phyloP scores from a whole-genome alignment of 2,113 vertebrate genomes.

The Poeciliopsis retropinna region DNA sequence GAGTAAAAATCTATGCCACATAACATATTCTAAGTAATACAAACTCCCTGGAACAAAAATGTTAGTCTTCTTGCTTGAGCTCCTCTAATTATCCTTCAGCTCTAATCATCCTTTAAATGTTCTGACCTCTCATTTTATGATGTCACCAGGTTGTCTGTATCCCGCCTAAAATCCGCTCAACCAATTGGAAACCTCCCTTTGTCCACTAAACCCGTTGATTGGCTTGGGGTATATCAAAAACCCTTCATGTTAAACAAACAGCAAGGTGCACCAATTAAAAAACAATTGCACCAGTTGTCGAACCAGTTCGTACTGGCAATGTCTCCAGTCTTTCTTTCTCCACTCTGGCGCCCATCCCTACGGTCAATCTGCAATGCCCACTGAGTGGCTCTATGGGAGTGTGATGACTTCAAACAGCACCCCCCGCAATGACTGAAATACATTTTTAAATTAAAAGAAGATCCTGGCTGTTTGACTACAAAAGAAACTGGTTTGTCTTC shows the following conservation, averaged over 20 bases:
- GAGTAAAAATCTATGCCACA: neutral
- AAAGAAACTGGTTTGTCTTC: constrained; percentile 61
- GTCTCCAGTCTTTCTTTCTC: constrained; percentile 35
- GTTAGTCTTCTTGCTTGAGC: constrained; percentile 11
- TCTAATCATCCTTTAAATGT: constrained; percentile 41
- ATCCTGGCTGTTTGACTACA: constrained; percentile 62
- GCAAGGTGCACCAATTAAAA: constrained; percentile 26
- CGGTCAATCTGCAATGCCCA: constrained; percentile 43
- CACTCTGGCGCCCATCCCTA: constrained; percentile 31
- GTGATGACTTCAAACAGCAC: constrained; percentile 63
- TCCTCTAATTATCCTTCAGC: constrained; percentile 20
- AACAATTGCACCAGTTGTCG: constrained; percentile 18
- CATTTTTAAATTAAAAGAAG: constrained; percentile 71
- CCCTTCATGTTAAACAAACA: constrained; percentile 56
- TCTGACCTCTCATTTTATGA: constrained; percentile 49
- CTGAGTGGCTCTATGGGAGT: constrained; percentile 60
- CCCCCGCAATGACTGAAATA: constrained; percentile 63
- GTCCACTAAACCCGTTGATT: constrained; percentile 38
- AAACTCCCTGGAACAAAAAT: constrained; percentile 15
- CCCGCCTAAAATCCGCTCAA: constrained; percentile 35
- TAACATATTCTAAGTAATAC: constrained; percentile 1
- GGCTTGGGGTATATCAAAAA: constrained; percentile 31
- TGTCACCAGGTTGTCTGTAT: constrained; percentile 26
- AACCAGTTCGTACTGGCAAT: constrained; percentile 56
- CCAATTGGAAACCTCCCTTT: constrained; percentile 54